Base-by-base conservation (phyloP, 2,797 vertebrate genomes). In the Apogon hyalosoma region DNA sequence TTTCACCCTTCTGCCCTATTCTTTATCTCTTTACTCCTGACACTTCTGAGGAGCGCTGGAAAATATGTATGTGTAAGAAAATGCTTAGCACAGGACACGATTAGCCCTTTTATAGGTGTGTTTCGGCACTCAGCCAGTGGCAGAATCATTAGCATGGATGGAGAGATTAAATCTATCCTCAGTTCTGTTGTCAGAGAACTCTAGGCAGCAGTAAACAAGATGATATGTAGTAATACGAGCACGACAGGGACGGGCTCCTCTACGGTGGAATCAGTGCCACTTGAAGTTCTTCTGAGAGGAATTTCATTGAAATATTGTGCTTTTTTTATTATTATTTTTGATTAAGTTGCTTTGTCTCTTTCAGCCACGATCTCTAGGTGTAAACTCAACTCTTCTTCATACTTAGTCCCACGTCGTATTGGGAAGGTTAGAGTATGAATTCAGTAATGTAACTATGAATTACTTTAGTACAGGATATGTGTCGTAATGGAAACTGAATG, bases 141-240 rank as follows among this genome's bases (percentile, higher is more conserved):
- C 47, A 49, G 73, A 66, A 73, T 86, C 86, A 87, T 85, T 87
- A 88, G 71, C 59, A 38, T 56, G 70, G 75, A 74, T 78, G 76
- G 65, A 77, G 76, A 92, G 88, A 91, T 87, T 83, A 85, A 83
- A 92, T 90, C 76, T 82, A 68, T 71, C 85, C 80, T 84, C 78
- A 83, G 82, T 88, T 83, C 80, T 89, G 79, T 88, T 89, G 86
- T 90, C 86, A 82, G 73, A 73, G 83, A 82, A 87, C 89, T 91
- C 75, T 42, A 63, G 73, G 75, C 79, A 79, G 81, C 73, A 82
- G 82, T 84, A 78, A 86, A 81, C 67, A 65, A 87, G 87, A 92
- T 88, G 90, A 87, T 86, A 86, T 79, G 78, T 77, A 69, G 69
- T 84, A 77, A 87, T 89, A 75, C 84, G 69, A 63, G 63, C 49